phyloP scores from a whole-genome alignment of 2,113 vertebrate species.

The Gadus chalcogrammus region DNA sequence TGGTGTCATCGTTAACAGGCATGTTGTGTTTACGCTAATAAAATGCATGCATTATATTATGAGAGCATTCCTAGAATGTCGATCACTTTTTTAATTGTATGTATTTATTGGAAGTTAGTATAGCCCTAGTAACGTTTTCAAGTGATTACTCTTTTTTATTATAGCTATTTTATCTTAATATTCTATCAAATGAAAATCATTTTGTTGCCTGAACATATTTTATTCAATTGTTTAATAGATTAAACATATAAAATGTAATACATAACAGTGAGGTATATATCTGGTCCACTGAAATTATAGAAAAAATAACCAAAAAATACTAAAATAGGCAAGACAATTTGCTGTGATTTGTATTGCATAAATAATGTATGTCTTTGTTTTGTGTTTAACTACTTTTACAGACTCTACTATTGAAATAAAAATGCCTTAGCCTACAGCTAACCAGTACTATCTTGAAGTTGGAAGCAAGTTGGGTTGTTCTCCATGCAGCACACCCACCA shows the following conservation, averaged over 20 bases:
- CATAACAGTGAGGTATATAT: too few relatives aligned
- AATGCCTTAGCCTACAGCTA: neutral
- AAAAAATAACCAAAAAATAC: too few relatives aligned
- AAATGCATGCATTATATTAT: neutral
- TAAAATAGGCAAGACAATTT: too few relatives aligned
- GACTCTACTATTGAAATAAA: slow-evolving; percentile 1
- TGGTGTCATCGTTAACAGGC: slow-evolving; percentile 29
- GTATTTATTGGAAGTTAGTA: neutral
- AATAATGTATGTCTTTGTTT: too few relatives aligned
- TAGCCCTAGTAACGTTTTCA: neutral
- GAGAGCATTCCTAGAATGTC: neutral
- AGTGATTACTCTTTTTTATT: neutral
- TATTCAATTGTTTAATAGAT: too few relatives aligned
- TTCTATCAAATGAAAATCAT: too few relatives aligned
- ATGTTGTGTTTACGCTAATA: slow-evolving; percentile 3
- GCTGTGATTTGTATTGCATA: too few relatives aligned
- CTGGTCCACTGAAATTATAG: too few relatives aligned
- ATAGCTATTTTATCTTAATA: too few relatives aligned
- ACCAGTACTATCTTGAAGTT: neutral
- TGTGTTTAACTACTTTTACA: too few relatives aligned
- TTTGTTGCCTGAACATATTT: too few relatives aligned
- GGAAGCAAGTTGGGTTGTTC: slow-evolving; percentile 4
- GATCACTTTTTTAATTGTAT: neutral
- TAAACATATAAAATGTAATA: too few relatives aligned
- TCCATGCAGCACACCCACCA: neutral